phyloP scores from a whole-genome alignment of 2,113 vertebrate species.

The Orycteropus afer region DNA sequence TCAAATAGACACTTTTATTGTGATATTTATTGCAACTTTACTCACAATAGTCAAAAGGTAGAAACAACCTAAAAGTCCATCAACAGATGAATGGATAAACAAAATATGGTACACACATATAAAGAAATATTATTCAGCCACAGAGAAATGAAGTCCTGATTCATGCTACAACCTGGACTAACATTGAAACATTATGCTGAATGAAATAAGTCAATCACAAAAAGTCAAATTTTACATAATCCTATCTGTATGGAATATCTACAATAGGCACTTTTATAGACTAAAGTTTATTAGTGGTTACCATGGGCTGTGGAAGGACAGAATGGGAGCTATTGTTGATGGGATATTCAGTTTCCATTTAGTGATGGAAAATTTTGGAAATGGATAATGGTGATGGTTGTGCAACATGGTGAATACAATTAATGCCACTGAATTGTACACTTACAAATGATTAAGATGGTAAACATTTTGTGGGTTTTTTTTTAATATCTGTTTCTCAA shows the following conservation, averaged over 20 bases:
- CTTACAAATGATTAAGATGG: too few relatives aligned
- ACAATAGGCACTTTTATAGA: not conserved
- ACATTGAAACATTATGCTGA: not conserved
- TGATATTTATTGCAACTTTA: not conserved
- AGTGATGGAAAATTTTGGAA: too few relatives aligned
- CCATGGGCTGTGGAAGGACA: too few relatives aligned
- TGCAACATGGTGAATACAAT: too few relatives aligned
- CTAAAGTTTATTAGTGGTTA: too few relatives aligned
- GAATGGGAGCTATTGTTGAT: too few relatives aligned
- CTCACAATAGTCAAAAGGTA: not conserved
- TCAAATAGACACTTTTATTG: not conserved
- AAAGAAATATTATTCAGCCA: not conserved
- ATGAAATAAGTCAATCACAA: not conserved
- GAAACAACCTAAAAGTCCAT: not conserved
- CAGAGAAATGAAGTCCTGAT: not conserved
- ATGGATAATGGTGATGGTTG: too few relatives aligned
- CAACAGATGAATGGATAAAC: not conserved
- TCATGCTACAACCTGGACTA: not conserved
- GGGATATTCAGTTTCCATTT: too few relatives aligned
- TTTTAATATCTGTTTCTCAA: too few relatives aligned
- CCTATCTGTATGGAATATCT: not conserved
- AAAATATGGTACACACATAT: not conserved
- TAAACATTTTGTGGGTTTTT: too few relatives aligned
- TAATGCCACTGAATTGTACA: too few relatives aligned
- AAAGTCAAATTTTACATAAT: not conserved